Evolutionary conservation across 92 coral and sea anemone species (phyloP).

Genomic region (Phenganax subtilis): DNA sequence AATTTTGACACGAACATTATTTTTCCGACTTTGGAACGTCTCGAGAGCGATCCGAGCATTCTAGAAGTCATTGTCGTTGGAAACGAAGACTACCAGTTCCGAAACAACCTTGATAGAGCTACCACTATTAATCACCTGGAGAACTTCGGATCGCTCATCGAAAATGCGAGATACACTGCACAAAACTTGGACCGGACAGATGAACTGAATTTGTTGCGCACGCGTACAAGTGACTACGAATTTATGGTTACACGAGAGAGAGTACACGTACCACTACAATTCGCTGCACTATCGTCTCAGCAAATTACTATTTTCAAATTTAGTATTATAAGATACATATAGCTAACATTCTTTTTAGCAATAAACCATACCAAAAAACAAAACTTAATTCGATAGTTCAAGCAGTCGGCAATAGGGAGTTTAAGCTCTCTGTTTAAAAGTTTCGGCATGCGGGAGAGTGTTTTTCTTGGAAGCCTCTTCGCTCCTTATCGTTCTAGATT

Average conservation of each 20-base stretch:
- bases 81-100: constrained; percentile 47
- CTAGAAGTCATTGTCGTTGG: constrained; percentile 59
- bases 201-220: constrained; percentile 65
- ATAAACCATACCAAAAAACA: no score
- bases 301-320: neutral
- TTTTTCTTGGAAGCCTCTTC: no score
- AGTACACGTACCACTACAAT: constrained; percentile 38
- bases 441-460: no score
- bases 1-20: constrained; percentile 48
- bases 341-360: no score
- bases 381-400: no score
- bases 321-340: neutral
- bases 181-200: constrained; percentile 66
- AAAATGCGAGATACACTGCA: constrained; percentile 55
- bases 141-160: constrained; percentile 50
- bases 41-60: constrained; percentile 64
- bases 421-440: no score
- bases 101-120: constrained; percentile 55
- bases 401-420: no score
- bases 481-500: no score
- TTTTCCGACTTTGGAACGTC: constrained; percentile 53
- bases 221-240: constrained; percentile 62
- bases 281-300: neutral
- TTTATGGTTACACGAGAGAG: constrained; percentile 58
- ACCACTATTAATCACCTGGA: constrained; percentile 57